Conservation (phyloP, 2,113 vertebrate genomes). For the Raja brachyura region DNA sequence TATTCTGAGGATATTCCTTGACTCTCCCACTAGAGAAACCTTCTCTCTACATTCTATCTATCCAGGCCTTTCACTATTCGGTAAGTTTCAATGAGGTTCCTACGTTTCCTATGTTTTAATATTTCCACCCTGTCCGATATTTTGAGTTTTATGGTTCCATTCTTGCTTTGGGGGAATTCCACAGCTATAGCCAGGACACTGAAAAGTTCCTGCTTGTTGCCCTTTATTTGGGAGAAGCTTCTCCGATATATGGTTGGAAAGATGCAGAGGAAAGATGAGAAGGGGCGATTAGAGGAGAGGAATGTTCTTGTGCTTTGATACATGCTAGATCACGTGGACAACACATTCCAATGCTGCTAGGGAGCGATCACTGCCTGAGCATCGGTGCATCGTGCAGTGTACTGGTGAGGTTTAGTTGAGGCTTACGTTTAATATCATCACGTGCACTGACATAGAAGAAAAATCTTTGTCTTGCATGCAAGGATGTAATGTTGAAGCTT, state of each 20-base stretch:
- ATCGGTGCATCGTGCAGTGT: no score
- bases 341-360: not conserved
- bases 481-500: no score
- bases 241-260: not conserved
- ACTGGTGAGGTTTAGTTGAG: no score
- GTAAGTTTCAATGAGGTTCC: no score
- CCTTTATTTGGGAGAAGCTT: not conserved
- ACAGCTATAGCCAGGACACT: not conserved
- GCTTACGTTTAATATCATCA: no score
- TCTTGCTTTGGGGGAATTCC: not conserved
- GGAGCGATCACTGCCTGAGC: no score
- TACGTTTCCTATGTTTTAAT: not conserved
- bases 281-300: not conserved
- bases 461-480: no score
- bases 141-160: not conserved
- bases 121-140: not conserved
- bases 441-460: no score
- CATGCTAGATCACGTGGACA: not conserved
- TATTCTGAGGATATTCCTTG: no score
- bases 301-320: not conserved
- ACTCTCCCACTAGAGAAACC: no score
- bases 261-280: not conserved
- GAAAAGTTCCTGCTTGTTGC: not conserved
- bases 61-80: no score
- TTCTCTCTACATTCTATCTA: no score